A percentile compares a stretch with the other conserved stretches of the same genome.
These are phyloP conservation scores for Perognathus longimembris DNA, from an alignment of 2,113 vertebrate genomes.

Conservation along the genomic window DNA sequence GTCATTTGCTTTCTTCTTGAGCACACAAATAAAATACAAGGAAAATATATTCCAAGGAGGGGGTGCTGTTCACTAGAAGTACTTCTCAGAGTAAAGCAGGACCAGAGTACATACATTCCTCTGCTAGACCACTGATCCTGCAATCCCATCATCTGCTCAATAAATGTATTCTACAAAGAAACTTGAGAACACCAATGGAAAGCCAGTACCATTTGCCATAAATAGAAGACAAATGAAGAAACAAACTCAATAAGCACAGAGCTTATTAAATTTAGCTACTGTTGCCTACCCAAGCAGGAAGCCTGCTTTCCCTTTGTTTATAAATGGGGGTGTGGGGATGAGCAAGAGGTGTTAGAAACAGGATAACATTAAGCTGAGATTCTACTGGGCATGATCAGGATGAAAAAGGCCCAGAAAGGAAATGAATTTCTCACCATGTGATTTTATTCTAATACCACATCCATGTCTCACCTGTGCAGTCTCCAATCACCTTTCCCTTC, in stretches of 20 bases:
- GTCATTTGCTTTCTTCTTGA: not conserved
- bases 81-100: not conserved
- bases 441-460: not conserved
- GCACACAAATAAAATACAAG: not conserved
- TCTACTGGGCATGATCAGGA: not conserved
- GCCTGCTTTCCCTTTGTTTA: too few species aligned
- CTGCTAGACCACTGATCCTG: too few species aligned
- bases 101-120: too few species aligned
- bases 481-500: not conserved
- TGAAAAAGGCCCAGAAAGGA: not conserved
- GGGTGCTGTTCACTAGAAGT: not conserved
- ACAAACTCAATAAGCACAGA: conserved; percentile 40
- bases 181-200: conserved; percentile 28
- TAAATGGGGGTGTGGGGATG: not conserved
- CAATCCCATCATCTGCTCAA: conserved; percentile 19
- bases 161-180: conserved; percentile 39
- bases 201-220: conserved; percentile 58
- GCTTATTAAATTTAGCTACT: conserved; percentile 58
- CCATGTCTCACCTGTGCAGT: not conserved
- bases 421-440: not conserved
- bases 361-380: not conserved
- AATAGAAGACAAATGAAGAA: conserved; percentile 63
- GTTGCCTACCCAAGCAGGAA: not conserved
- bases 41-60: not conserved
- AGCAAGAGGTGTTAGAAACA: not conserved